Base-by-base conservation (phyloP, 2,113 vertebrate species). In the Formicarius rufipectus region DNA sequence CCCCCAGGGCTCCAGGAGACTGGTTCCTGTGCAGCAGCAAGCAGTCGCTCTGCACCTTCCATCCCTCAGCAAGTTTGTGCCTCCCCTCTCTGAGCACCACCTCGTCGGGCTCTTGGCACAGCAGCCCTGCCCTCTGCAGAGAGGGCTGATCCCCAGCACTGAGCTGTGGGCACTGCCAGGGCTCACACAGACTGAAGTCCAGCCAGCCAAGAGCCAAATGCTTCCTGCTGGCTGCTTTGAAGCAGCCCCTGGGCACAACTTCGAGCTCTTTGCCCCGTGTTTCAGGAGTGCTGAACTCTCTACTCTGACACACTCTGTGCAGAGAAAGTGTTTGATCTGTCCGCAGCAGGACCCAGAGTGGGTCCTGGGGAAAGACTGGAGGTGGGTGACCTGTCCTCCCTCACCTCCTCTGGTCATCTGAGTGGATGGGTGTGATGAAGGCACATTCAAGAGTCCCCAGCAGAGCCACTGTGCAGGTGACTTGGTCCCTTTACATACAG, bases 1-100 rank as follows among this genome's bases (percentile, higher is more conserved):
- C 90, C 96, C 84, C 28, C 82, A 80, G n/a, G 50, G 73, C 80
- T 96, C 40, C 73, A 81, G 80, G 52, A 92, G 90, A 45, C 52
- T 16, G 60, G 40, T 33, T 91, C 67, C 52, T 1, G 1, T 2
- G 24, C 7, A 87, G 85, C 87, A 91, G 59, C 69, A 59, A 79
- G 79, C 67, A 82, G 53, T 12, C 76, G 28, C 16, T 52, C 31
- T 83, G 79, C 79, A 50, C 39, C 53, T 12, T 11, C 39, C 75
- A 21, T 30, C 25, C 23, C 10, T 18, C 71, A 89, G 80, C 90
- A 30, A 24, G 19, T 74, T 47, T 64, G 67, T 84, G n/a, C 23
- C 45, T 7, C 7, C 24, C 72, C 24, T 30, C 35, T 18, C 6
- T 10, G 75, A 75, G 86, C 87, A 49, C 3, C 33, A 27, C 47